Evolutionary conservation across 1,140 invertebrate species (phyloP).

Genomic region (Polyergus mexicanus): DNA sequence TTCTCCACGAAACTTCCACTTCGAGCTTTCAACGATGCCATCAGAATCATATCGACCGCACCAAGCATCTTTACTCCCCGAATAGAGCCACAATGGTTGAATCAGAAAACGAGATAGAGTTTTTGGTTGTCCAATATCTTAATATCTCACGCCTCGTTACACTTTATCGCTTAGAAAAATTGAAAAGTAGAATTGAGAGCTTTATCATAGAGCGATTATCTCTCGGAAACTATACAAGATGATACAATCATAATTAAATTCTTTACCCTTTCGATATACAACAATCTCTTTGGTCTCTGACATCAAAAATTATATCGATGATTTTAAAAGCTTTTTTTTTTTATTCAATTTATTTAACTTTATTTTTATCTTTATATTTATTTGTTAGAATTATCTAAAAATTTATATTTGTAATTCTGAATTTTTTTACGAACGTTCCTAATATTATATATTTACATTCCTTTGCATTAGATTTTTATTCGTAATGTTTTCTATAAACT

Average conservation of each 20-base stretch:
- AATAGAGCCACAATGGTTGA: constrained; percentile 25
- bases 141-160: constrained; percentile 39
- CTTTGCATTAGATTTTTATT: not conserved
- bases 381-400: not conserved
- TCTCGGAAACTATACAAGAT: not conserved
- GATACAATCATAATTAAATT: not conserved
- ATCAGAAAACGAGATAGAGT: constrained; percentile 13
- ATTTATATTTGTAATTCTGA: not conserved
- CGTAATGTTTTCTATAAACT: constrained; percentile 2
- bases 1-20: not conserved
- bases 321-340: not conserved
- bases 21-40: constrained; percentile 31
- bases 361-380: not conserved
- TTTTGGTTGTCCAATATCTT: constrained; percentile 5
- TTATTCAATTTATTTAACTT: not conserved
- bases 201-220: too few species aligned
- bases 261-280: not conserved
- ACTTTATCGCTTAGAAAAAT: not conserved
- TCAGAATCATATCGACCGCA: constrained; percentile 26
- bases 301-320: not conserved
- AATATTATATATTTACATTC: not conserved
- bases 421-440: not conserved
- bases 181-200: not conserved
- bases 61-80: constrained; percentile 6
- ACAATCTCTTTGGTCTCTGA: not conserved